Conservation (phyloP, 2,797 vertebrate species). For the Chelonia mydas region DNA sequence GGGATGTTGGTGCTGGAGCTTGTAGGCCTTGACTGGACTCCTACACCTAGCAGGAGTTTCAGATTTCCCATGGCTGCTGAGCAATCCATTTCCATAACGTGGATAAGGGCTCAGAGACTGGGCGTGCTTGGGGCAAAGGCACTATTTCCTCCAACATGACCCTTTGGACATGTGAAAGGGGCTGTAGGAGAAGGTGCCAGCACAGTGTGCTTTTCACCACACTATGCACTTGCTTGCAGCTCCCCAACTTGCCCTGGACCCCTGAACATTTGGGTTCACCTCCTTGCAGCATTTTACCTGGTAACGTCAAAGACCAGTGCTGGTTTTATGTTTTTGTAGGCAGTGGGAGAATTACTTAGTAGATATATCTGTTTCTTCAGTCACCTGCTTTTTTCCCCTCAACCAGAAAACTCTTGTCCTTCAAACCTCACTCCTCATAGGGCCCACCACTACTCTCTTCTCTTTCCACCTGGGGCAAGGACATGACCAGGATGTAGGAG, state of each 20-base stretch:
- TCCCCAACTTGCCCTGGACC: slow-evolving; percentile 5
- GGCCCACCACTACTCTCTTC: not conserved
- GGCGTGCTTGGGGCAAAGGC: not conserved
- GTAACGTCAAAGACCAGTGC: not conserved
- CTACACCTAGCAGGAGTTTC: not conserved
- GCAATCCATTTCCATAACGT: not conserved
- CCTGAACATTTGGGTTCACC: not conserved
- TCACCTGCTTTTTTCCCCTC: slow-evolving; percentile 12
- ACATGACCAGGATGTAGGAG: not conserved
- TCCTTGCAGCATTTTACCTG: not conserved
- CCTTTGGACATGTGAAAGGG: not conserved
- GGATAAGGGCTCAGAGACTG: not conserved
- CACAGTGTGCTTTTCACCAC: not conserved
- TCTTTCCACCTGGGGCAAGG: not conserved
- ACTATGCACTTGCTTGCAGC: not conserved
- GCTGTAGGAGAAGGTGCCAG: not conserved
- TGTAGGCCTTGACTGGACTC: slow-evolving; percentile 41
- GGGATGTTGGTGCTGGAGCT: not conserved
- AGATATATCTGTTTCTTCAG: slow-evolving; percentile 13
- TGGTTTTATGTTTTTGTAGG: not conserved
- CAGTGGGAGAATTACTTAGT: not conserved
- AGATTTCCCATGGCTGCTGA: slow-evolving; percentile 2
- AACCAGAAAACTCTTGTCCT: not conserved
- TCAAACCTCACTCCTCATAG: slow-evolving; percentile 31
- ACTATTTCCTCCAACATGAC: not conserved